Base-by-base conservation (phyloP, 2,888 invertebrate genomes). In the Ophion ellenae region DNA sequence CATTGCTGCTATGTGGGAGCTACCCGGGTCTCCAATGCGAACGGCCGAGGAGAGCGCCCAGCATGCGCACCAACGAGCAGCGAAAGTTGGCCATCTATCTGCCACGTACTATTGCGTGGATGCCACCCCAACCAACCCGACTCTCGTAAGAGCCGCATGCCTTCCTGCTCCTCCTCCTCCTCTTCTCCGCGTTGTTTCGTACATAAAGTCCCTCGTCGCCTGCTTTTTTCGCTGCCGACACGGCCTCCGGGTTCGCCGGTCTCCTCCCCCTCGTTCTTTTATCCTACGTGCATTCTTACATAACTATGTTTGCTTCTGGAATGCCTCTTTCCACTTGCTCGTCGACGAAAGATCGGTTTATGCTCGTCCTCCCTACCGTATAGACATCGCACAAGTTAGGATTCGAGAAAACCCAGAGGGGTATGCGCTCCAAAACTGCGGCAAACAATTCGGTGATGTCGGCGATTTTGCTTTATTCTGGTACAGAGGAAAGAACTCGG, bases 1-100 rank as follows among this genome's bases (percentile, higher is more conserved):
- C 92, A 92, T 92, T 90, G 91, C 92, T 91, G 93, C 91, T 91
- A 91, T 90, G 91, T 90, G 92, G 91, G 89, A 90, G 91, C 91
- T 89, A 88, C 89, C 87, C 80, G 84, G 70, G 53, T 53, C 53
- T 24, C 75, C 71, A 67, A 84, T 53, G 66, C 57, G 70, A 63
- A 75, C 45, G 36, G 76, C 20, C 47, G 71, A 63, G 63, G 17
- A 81, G 73, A 81, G 66, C 81, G 53, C 83, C 67, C 74, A 74
- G 66, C 69, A 74, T 80, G 75, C 75, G 40, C 53, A 53, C 82
- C 86, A 75, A 70, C 81, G 77, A 85, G 82, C 83, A 81, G 85
- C 91, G 88, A 91, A 91, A 92, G 90, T 92, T 90, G 88, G 87
- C 92, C 92, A 91, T 92, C 92, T 91, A 91, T 92, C 92, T 90